Conservation (phyloP, 1,140 invertebrate species). For the Cyrtorhinus lividipennis region DNA sequence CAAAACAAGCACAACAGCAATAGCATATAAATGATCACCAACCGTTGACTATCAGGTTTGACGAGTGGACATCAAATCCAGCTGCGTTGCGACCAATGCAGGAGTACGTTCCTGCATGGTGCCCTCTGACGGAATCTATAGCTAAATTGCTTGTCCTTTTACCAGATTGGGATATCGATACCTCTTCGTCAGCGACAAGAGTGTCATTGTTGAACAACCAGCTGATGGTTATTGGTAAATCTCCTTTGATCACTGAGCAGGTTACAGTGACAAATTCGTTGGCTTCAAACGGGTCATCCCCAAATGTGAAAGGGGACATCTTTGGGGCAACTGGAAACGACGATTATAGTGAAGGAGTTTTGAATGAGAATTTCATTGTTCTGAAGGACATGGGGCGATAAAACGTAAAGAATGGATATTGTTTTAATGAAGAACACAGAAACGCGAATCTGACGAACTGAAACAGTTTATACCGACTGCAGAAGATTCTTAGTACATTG, state of each 20-base stretch:
- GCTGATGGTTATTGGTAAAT: conserved; percentile 54
- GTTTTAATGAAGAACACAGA: too few relatives aligned
- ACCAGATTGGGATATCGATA: conserved; percentile 34
- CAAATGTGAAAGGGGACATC: conserved; percentile 48
- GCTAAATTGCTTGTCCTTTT: conserved; percentile 28
- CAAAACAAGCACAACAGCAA: too few relatives aligned
- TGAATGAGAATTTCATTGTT: too few relatives aligned
- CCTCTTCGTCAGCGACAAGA: conserved; percentile 37
- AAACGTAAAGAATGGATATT: too few relatives aligned
- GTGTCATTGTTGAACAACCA: conserved; percentile 50
- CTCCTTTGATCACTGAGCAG: conserved; percentile 62
- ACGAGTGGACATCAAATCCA: conserved; percentile 23
- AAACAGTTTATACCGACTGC: too few relatives aligned
- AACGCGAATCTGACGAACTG: too few relatives aligned
- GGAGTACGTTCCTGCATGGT: conserved; percentile 58
- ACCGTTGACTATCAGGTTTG: conserved; percentile 12
- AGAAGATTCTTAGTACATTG: too few relatives aligned
- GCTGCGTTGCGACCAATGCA: conserved; percentile 47
- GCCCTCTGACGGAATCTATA: conserved; percentile 33
- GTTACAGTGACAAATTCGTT: conserved; percentile 59
- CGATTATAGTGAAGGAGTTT: too few relatives aligned
- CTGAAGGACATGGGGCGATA: too few relatives aligned
- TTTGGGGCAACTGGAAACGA: conserved; percentile 50
- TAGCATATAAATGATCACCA: conserved; percentile 20
- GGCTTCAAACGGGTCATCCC: conserved; percentile 55